These are phyloP conservation scores for Notarius quadriscutis DNA, from an alignment of 2,113 vertebrate genomes.

Conservation along the genomic window DNA sequence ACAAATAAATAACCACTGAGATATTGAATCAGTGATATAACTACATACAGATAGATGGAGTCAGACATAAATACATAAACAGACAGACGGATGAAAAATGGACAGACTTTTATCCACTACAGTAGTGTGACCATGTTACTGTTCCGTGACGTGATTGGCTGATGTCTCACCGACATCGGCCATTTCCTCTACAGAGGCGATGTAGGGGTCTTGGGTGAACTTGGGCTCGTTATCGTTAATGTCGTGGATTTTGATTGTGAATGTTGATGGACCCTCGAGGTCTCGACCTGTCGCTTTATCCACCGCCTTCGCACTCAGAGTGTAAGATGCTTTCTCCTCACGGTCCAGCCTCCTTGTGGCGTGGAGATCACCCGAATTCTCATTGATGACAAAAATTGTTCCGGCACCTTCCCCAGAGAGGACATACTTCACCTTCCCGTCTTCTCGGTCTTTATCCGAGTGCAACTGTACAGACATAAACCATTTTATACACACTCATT, in stretches of 20 bases:
- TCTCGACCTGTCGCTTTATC: slow-evolving; percentile 86
- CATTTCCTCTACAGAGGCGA: slow-evolving; percentile 90
- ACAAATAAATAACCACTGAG: not conserved
- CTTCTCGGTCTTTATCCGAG: slow-evolving; percentile 90
- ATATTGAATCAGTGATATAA: not conserved
- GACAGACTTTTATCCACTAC: not conserved
- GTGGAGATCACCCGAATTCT: slow-evolving; percentile 95
- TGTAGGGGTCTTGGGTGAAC: slow-evolving; percentile 88
- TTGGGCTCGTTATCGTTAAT: slow-evolving; percentile 71
- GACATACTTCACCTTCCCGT: slow-evolving; percentile 90
- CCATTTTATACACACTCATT: not conserved
- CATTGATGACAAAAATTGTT: slow-evolving; percentile 91
- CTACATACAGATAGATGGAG: not conserved
- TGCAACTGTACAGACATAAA: slow-evolving; percentile 79
- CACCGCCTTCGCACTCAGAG: slow-evolving; percentile 89
- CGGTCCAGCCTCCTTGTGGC: slow-evolving; percentile 93
- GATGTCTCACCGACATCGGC: slow-evolving; percentile 84
- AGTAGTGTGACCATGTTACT: not conserved
- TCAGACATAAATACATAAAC: not conserved
- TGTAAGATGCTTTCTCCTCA: slow-evolving; percentile 90
- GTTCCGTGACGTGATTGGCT: slow-evolving; percentile 33
- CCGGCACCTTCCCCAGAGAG: slow-evolving; percentile 94
- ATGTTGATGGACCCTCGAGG: slow-evolving; percentile 92
- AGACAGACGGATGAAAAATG: not conserved
- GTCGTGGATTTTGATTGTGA: slow-evolving; percentile 98